Percentiles rank a stretch among this genome's conserved stretches.
Evolutionary conservation across 2,888 invertebrate genomes (phyloP).

Genomic region (Aphodius granarius): DNA sequence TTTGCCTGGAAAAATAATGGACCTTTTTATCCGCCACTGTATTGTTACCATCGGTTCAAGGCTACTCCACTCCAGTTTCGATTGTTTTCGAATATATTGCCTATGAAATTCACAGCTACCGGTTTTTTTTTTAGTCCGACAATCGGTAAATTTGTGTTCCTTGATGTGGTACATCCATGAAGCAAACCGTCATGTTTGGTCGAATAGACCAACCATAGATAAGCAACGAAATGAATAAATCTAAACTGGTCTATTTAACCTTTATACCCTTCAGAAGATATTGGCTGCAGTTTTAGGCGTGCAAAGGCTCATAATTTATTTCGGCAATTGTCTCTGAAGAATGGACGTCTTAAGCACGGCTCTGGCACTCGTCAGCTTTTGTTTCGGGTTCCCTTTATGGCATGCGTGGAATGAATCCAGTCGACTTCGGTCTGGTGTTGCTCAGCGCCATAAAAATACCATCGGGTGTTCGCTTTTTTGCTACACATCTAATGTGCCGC

Average conservation of each 20-base stretch:
- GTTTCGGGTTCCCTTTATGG: conserved; percentile 9
- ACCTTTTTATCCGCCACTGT: not conserved
- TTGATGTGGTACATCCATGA: no score
- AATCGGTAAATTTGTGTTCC: no score
- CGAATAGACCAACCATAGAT: no score
- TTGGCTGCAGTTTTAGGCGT: not conserved
- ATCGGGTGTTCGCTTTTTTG: conserved; percentile 39
- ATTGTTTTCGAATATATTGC: not conserved
- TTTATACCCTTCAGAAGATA: no score
- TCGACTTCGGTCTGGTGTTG: conserved; percentile 49
- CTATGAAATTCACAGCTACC: not conserved
- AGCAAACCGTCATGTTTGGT: no score
- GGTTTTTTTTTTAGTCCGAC: not conserved
- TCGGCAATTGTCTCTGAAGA: not conserved
- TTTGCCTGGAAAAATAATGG: not conserved
- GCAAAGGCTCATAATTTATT: not conserved
- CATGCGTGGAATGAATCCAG: conserved; percentile 44
- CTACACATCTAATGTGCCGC: not conserved
- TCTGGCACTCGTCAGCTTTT: not conserved
- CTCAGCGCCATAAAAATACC: conserved; percentile 52
- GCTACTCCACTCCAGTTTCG: not conserved
- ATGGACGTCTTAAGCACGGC: not conserved
- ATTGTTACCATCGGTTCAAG: not conserved
- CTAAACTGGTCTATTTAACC: no score
- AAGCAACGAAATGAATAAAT: no score